Base-by-base conservation (phyloP, 2,113 vertebrate species). In the Jacana jacana region DNA sequence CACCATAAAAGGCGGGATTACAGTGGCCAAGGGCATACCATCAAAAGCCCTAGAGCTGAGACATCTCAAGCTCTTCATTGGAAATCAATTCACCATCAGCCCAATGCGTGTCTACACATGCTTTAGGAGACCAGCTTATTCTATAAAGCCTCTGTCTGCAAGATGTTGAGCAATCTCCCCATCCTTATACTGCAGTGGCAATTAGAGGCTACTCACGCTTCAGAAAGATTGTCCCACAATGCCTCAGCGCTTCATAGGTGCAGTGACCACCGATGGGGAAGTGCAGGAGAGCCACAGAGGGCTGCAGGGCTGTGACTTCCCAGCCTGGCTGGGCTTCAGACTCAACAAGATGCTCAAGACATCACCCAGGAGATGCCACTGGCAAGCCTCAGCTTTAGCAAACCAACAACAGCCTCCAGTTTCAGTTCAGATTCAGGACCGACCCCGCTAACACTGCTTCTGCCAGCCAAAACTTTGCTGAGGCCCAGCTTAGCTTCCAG, bases 141-240 rank as follows among this genome's bases (percentile, higher is more conserved):
- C 49, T 48, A 18, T 4, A 27, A 54, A 39, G 18, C 33, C 71
- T 90, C 16, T 3, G 22, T 24, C 71, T 39, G 31, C 0, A 0
- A 31, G 40, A 4, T 30, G 7, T 5, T 42, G 19, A 48, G 27
- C 3, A 0, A 10, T 51, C 25, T 55, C 35, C 22, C 6, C 52
- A 18, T 23, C 35, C 30, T 75, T 30, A 13, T 7, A 17, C 35
- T 20, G 19, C 20, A 60, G 40, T 6, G 37, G 44, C 18, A 22
- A 39, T 6, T 42, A 83, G 31, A 89, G 20, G 28, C 39, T 33
- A 25, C 33, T 42, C 15, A 31, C 19, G 5, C 46, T 37, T 49
- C 31, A 35, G 31, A 60, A 55, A 27, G 51, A 44, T 24, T 44
- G 17, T n/a, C 19, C 28, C 31, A 23, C 0, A 1, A 16, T 65